Conservation (phyloP, 2,797 vertebrate species). For the Paratrypauchen microcephalus region DNA sequence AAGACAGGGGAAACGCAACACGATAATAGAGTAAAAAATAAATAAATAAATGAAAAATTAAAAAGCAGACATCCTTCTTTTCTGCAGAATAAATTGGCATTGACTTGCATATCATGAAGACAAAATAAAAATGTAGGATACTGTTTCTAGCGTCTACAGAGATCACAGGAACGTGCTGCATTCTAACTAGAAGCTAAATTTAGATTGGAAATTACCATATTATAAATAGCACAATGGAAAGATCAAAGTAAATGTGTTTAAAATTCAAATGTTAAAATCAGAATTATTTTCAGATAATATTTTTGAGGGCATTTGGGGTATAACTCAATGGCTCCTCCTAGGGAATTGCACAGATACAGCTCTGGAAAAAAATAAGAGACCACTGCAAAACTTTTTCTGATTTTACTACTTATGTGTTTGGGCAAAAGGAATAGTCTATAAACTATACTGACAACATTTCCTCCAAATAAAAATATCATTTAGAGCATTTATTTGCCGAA, state of each 20-base stretch:
- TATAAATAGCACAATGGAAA: slow-evolving; percentile 35
- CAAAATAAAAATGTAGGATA: background rate
- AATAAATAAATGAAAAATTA: background rate
- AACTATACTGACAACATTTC: too few relatives aligned
- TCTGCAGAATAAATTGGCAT: slow-evolving; percentile 13
- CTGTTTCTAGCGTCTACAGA: slow-evolving; percentile 17
- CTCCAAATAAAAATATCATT: too few relatives aligned
- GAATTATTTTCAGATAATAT: background rate
- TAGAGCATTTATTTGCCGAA: too few relatives aligned
- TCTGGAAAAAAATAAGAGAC: too few relatives aligned
- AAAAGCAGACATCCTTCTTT: slow-evolving; percentile 14
- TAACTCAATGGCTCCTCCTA: background rate
- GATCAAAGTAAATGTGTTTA: slow-evolving; percentile 44
- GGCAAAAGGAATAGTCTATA: too few relatives aligned
- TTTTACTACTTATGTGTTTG: too few relatives aligned
- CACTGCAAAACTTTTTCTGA: too few relatives aligned
- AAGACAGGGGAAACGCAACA: slow-evolving; percentile 18
- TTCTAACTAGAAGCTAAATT: slow-evolving; percentile 45
- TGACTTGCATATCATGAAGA: slow-evolving; percentile 3
- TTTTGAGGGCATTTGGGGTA: background rate
- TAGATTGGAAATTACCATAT: slow-evolving; percentile 32
- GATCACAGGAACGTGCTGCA: slow-evolving; percentile 32
- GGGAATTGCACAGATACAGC: background rate
- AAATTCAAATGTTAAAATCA: slow-evolving; percentile 42
- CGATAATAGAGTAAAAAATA: slow-evolving; percentile 6